Evolutionary conservation across 2,888 invertebrate genomes (phyloP).

Genomic region (Synanthedon myopaeformis): DNA sequence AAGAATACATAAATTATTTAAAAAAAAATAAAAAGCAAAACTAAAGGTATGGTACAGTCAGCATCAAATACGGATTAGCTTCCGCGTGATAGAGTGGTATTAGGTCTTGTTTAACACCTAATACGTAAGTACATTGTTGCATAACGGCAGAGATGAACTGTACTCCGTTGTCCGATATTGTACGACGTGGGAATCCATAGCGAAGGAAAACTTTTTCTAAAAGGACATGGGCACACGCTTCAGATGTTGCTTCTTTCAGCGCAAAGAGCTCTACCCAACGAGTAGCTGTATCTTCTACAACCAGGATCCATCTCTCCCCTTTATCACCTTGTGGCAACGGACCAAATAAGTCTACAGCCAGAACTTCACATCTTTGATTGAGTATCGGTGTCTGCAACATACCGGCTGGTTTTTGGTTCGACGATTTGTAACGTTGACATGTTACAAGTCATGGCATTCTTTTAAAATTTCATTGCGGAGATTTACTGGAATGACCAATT

Average conservation of each 20-base stretch:
- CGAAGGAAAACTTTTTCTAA: slow-evolving; percentile 12
- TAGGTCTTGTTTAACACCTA: slow-evolving; percentile 7
- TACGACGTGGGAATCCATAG: slow-evolving; percentile 18
- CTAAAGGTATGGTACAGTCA: no score
- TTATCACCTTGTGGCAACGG: slow-evolving; percentile 8
- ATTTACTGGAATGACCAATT: slow-evolving; percentile 9
- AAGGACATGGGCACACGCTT: slow-evolving; percentile 9
- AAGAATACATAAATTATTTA: no score
- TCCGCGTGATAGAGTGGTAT: slow-evolving; percentile 9
- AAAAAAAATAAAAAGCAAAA: no score
- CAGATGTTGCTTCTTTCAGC: slow-evolving; percentile 9
- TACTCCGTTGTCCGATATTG: slow-evolving; percentile 25
- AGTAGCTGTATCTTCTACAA: slow-evolving; percentile 8
- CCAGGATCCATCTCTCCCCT: slow-evolving; percentile 12
- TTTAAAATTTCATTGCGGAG: slow-evolving; percentile 2
- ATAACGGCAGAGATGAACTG: slow-evolving; percentile 15
- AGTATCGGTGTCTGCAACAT: slow-evolving; percentile 5
- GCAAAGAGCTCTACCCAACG: slow-evolving; percentile 15
- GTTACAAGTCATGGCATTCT: slow-evolving; percentile 9
- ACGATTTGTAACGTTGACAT: slow-evolving; percentile 12
- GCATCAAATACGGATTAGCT: slow-evolving; percentile 17
- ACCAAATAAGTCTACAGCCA: slow-evolving; percentile 13
- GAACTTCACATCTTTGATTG: slow-evolving; percentile 7
- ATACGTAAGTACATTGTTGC: slow-evolving; percentile 8
- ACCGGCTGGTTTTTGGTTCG: slow-evolving; percentile 7